A percentile compares a stretch with the other conserved stretches of the same genome.
Evolutionary conservation across 2,113 vertebrate species (phyloP).

Genomic region (Protomyctophum bolini): DNA sequence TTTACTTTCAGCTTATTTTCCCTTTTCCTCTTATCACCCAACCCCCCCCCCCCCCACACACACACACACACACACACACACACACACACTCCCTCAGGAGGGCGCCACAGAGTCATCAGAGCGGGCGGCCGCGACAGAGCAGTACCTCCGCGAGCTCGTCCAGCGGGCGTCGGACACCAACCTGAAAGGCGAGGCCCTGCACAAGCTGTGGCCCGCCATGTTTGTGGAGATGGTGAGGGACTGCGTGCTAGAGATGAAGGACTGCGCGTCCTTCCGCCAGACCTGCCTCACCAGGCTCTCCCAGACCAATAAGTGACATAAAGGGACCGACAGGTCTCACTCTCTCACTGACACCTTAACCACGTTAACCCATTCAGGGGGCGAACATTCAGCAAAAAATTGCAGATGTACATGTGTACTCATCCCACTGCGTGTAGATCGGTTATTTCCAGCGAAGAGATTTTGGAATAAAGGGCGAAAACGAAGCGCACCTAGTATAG

Average conservation of each 20-base stretch:
- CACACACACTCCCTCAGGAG: conserved; percentile 60
- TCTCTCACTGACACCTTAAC: conserved; percentile 3
- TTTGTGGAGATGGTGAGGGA: conserved; percentile 95
- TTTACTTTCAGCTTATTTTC: background rate
- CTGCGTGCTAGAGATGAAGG: conserved; percentile 89
- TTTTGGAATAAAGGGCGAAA: too few relatives aligned
- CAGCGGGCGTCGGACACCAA: conserved; percentile 88
- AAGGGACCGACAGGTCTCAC: conserved; percentile 44
- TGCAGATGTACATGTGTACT: too few relatives aligned
- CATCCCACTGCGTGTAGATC: too few relatives aligned
- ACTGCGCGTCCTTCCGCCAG: conserved; percentile 84
- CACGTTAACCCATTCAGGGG: too few relatives aligned
- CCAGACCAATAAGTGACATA: conserved; percentile 66
- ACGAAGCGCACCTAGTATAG: too few relatives aligned
- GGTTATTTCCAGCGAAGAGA: too few relatives aligned
- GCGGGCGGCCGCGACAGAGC: conserved; percentile 69
- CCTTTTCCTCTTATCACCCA: background rate
- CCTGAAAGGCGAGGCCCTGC: conserved; percentile 88
- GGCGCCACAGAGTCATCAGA: conserved; percentile 60
- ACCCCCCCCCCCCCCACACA: background rate
- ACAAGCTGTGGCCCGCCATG: conserved; percentile 96
- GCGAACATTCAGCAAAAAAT: too few relatives aligned
- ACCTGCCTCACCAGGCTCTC: conserved; percentile 85
- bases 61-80: background rate
- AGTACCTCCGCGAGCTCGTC: conserved; percentile 85